These are phyloP conservation scores for Drosophila incognita DNA, from an alignment of 2,888 invertebrate species.

Conservation along the genomic window DNA sequence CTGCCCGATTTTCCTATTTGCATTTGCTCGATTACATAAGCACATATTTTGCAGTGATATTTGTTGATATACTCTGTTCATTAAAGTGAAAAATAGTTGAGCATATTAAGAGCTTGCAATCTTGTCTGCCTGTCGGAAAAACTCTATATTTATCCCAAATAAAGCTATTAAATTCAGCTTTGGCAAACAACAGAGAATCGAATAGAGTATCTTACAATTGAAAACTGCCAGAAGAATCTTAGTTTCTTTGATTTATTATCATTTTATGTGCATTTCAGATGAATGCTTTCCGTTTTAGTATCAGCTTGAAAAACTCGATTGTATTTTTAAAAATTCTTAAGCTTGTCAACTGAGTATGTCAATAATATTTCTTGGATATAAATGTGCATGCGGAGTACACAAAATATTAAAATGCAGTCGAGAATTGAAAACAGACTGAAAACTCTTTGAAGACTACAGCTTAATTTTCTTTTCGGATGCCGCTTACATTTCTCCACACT, in stretches of 20 bases:
- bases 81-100: not conserved
- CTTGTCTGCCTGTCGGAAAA: not conserved
- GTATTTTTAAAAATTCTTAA: slow-evolving; percentile 14
- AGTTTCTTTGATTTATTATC: not conserved
- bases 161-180: not conserved
- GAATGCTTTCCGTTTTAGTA: not conserved
- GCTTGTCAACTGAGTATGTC: not conserved
- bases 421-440: not conserved
- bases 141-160: not conserved
- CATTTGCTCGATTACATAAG: slow-evolving; percentile 6
- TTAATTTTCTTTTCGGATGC: not conserved
- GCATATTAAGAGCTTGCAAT: not conserved
- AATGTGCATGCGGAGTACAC: not conserved
- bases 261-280: not conserved
- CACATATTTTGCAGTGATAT: slow-evolving; percentile 3
- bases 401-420: not conserved
- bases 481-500: not conserved
- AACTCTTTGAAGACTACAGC: not conserved
- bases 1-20: slow-evolving; percentile 28
- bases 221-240: not conserved
- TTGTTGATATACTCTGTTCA: not conserved
- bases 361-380: not conserved
- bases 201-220: not conserved
- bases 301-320: not conserved
- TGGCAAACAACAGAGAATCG: not conserved